Evolutionary conservation across 2,797 vertebrate species (phyloP).

Genomic region (Megalops cyprinoides): DNA sequence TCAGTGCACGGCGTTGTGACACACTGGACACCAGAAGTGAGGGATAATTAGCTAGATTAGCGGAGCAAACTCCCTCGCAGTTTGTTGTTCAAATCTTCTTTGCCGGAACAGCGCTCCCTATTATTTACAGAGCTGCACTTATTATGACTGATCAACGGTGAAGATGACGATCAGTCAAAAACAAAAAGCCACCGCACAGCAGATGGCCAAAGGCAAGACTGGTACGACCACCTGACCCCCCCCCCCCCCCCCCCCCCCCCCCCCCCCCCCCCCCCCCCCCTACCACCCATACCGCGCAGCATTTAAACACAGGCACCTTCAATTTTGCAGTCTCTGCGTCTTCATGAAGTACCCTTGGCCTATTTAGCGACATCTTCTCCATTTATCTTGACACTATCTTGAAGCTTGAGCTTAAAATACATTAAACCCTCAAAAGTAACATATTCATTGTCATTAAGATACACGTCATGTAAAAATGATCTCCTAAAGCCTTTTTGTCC

Average conservation of each 20-base stretch:
- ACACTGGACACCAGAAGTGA: too few species aligned
- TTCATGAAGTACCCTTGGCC: not conserved
- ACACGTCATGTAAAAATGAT: not conserved
- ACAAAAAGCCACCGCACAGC: slow-evolving; percentile 20
- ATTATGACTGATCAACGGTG: slow-evolving; percentile 57
- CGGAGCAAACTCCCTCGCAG: slow-evolving; percentile 62
- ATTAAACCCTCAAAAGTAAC: not conserved
- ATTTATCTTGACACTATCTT: not conserved
- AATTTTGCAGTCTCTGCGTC: not conserved
- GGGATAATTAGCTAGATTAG: slow-evolving; percentile 70
- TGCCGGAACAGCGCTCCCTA: slow-evolving; percentile 65
- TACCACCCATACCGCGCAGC: too few species aligned
- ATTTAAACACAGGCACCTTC: not conserved
- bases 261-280: not conserved
- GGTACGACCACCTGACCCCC: not conserved
- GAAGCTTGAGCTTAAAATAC: not conserved
- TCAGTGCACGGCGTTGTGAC: slow-evolving; percentile 8
- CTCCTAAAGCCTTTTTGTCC: not conserved
- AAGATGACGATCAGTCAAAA: slow-evolving; percentile 29
- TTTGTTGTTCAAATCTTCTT: slow-evolving; percentile 67
- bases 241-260: slow-evolving; percentile 17
- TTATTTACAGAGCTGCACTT: slow-evolving; percentile 64
- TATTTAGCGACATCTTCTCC: too few species aligned
- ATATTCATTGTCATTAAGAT: not conserved
- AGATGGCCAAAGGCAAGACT: not conserved